A percentile compares a stretch with the other conserved stretches of the same genome.
Conservation (phyloP, 2,797 vertebrate genomes). For the Squalus acanthias region DNA sequence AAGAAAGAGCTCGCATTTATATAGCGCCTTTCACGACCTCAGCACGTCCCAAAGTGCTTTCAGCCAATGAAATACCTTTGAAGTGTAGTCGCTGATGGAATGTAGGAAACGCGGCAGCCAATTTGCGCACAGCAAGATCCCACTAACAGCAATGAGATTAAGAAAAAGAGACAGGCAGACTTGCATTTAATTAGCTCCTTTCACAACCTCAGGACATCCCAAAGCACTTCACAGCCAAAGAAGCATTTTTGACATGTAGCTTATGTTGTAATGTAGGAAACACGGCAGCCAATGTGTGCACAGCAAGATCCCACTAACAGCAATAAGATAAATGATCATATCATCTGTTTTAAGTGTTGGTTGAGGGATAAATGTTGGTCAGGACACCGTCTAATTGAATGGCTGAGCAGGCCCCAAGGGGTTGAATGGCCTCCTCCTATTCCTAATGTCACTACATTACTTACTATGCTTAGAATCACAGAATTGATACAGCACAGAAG, state of each 20-base stretch:
- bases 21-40: neutral
- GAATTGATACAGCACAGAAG: neutral
- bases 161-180: too few species aligned
- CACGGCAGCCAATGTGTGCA: neutral
- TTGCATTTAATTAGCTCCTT: neutral
- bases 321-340: neutral
- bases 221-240: neutral
- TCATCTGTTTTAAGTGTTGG: neutral
- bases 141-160: neutral
- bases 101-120: neutral
- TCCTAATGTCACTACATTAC: neutral
- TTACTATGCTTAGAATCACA: neutral
- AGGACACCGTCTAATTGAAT: neutral
- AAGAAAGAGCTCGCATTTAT: too few species aligned
- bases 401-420: neutral
- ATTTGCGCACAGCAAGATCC: neutral
- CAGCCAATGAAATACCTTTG: neutral
- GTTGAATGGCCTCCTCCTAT: neutral
- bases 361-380: neutral
- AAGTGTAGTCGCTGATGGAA: neutral
- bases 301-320: neutral
- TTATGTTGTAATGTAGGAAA: neutral
- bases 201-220: neutral
- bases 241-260: neutral
- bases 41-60: neutral